phyloP scores from a whole-genome alignment of 2,797 vertebrate species.

The Natrix natrix region DNA sequence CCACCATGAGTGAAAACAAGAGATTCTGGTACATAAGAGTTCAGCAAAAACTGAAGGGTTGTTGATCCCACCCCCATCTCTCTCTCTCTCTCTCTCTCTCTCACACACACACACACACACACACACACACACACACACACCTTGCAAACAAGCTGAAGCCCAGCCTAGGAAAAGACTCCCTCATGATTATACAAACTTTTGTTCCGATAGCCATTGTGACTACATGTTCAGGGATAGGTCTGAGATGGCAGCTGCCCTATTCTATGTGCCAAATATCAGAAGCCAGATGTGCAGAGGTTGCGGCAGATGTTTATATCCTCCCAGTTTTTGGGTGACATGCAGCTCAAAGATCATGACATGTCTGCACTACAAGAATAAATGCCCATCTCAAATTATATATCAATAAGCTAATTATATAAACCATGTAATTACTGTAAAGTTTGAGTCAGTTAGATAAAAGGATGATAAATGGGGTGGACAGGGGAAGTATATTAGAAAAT shows the following conservation, averaged over 20 bases:
- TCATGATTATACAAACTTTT: neutral
- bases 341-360: neutral
- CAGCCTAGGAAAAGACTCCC: neutral
- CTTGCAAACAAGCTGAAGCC: neutral
- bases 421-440: neutral
- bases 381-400: neutral
- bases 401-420: neutral
- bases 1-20: neutral
- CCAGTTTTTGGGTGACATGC: neutral
- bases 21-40: neutral
- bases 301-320: neutral
- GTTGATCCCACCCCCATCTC: neutral
- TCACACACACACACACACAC: neutral
- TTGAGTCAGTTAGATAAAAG: neutral
- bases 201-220: neutral
- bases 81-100: too few relatives aligned
- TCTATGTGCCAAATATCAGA: neutral
- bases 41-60: neutral
- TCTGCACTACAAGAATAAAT: neutral
- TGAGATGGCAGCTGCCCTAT: neutral
- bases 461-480: neutral
- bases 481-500: neutral
- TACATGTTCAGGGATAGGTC: neutral
- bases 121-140: neutral
- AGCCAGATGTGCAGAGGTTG: neutral